Base-by-base conservation (phyloP, 2,113 vertebrate genomes). In the Lipophrys pholis region DNA sequence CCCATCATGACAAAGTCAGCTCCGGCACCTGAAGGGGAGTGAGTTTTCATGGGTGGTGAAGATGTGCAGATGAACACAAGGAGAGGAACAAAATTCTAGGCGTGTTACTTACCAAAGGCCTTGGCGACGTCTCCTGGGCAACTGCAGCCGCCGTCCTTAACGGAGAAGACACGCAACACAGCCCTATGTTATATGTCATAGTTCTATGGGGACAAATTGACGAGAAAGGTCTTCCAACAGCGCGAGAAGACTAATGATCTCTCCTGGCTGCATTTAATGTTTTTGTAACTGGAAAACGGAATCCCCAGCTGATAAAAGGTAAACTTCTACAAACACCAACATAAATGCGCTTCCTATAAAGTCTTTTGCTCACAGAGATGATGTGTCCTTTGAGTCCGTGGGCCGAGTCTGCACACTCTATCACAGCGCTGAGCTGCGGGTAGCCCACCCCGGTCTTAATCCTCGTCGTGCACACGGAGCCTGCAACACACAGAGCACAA, bases 1-100 rank as follows among this genome's bases (percentile, higher is more conserved):
- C 97, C 97, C 83, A 99, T 94, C 98, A 99, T 99, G 59, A 99
- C 97, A 12, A 99, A 99, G 88, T 99, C 98, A 0, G 98, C 97
- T 35, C 98, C 97, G 0, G 97, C 98, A 17, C 98, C 98, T 99
- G 76, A 36, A 2, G 2, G 63, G 57, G 8, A 41, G 14, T 70
- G n/a, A 0, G n/a, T 17, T 17, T 16, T 1, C 11, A 55, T 52
- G 1, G 1, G 17, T 38, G 46, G 35, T 35, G n/a, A 42, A 3
- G n/a, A 30, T 38, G 12, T 21, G 11, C 17, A 14, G 16, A 40
- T 12, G 6, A 10, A 14, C 11, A 11, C 51, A 7, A 71, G 42
- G 56, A 43, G 12, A 50, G 36, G 35, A 35, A 9, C 1, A 15
- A 15, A n/a, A 7, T 6, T 6, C 30, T 4, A 17, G 6, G 35